Evolutionary conservation across 2,888 invertebrate species (phyloP).

Genomic region (Amiota minor): DNA sequence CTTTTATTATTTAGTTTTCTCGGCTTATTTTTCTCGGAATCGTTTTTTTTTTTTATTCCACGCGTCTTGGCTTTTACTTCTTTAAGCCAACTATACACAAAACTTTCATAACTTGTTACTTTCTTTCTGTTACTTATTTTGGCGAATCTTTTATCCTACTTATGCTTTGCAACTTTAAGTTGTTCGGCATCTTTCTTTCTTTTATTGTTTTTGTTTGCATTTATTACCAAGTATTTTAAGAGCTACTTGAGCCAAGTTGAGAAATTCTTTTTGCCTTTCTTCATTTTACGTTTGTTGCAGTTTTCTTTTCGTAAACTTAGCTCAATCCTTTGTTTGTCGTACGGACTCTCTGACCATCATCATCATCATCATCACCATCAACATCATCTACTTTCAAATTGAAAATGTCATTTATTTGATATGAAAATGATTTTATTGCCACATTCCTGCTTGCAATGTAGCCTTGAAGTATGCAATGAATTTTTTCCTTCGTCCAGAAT

Average conservation of each 20-base stretch:
- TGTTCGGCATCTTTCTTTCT: not conserved
- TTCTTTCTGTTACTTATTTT: constrained; percentile 22
- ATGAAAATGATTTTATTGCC: constrained; percentile 48
- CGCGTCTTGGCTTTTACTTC: not conserved
- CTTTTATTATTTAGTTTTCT: constrained; percentile 54
- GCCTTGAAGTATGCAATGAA: constrained; percentile 33
- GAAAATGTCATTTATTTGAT: constrained; percentile 42
- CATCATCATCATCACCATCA: too few relatives aligned
- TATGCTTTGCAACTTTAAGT: constrained; percentile 21
- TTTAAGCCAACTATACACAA: constrained; percentile 17
- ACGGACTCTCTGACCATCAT: not conserved
- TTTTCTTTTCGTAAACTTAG: not conserved
- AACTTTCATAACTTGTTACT: constrained; percentile 39
- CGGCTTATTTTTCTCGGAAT: constrained; percentile 58
- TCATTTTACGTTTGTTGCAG: not conserved
- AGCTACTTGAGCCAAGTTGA: constrained; percentile 7
- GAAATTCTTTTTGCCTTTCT: constrained; percentile 6
- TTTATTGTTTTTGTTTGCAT: not conserved
- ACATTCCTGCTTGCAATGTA: constrained; percentile 8
- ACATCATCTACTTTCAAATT: constrained; percentile 38
- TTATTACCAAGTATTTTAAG: constrained; percentile 14
- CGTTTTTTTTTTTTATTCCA: constrained; percentile 42
- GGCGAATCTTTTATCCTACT: constrained; percentile 22
- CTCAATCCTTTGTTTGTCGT: not conserved
- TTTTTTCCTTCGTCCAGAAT: constrained; percentile 9